Percentiles rank a stretch among this genome's conserved stretches.
Evolutionary conservation across 2,888 invertebrate genomes (phyloP).

Genomic region (Salticus scenicus): DNA sequence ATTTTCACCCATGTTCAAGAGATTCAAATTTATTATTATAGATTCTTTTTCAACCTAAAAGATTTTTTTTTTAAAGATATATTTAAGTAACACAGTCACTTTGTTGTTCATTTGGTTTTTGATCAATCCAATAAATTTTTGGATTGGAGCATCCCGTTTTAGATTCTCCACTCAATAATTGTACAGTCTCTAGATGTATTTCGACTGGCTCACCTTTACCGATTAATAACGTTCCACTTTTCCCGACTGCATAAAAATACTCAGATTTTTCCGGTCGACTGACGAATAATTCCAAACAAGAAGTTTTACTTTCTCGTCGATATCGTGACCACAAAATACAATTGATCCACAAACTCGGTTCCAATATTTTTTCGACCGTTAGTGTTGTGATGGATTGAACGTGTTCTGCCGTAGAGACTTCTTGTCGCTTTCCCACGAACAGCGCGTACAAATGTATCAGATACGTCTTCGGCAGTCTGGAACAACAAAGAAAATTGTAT

Average conservation of each 20-base stretch:
- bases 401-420: too few relatives aligned
- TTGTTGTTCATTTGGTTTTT: too few relatives aligned
- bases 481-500: background rate
- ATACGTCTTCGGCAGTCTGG: background rate
- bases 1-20: too few relatives aligned
- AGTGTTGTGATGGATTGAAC: background rate
- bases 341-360: constrained; percentile 10
- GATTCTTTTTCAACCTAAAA: too few relatives aligned
- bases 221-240: background rate
- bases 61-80: too few relatives aligned
- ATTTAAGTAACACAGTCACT: too few relatives aligned
- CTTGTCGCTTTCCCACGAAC: background rate
- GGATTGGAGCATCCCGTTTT: too few relatives aligned
- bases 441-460: constrained; percentile 27
- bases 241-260: constrained; percentile 24
- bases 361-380: background rate
- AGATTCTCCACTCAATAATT: too few relatives aligned
- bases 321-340: constrained; percentile 22
- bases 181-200: too few relatives aligned
- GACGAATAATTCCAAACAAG: constrained; percentile 20
- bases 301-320: background rate
- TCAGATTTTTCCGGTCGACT: background rate
- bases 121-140: too few relatives aligned
- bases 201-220: background rate
- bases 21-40: too few relatives aligned